Conservation (phyloP, 2,888 invertebrate genomes). For the Diaperis boleti region DNA sequence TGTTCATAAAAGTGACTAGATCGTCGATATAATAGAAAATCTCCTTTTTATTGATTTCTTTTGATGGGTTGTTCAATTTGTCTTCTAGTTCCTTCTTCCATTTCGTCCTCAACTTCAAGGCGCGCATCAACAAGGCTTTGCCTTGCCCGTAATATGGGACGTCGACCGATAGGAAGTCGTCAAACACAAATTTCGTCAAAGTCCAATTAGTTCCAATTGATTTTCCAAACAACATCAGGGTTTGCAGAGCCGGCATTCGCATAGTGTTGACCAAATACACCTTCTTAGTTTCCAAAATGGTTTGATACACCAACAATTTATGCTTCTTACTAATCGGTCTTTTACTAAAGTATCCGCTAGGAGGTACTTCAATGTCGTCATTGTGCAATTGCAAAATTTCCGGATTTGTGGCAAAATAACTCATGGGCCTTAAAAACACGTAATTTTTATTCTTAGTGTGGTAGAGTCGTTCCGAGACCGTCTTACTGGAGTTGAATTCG, state of each 20-base stretch:
- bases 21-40: slow-evolving; percentile 74
- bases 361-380: slow-evolving; percentile 78
- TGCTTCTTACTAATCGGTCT: slow-evolving; percentile 84
- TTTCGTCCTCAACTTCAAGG: slow-evolving; percentile 79
- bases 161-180: slow-evolving; percentile 85
- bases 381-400: slow-evolving; percentile 83
- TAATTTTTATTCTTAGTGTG: slow-evolving; percentile 91
- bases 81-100: slow-evolving; percentile 84
- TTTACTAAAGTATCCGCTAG: slow-evolving; percentile 75
- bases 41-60: slow-evolving; percentile 54
- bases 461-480: slow-evolving; percentile 82
- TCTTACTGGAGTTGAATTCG: slow-evolving; percentile 92
- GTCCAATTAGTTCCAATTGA: slow-evolving; percentile 86
- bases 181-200: slow-evolving; percentile 83
- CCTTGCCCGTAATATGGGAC: slow-evolving; percentile 86
- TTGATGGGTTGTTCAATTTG: slow-evolving; percentile 75
- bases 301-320: slow-evolving; percentile 86
- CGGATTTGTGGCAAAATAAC: slow-evolving; percentile 87
- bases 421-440: slow-evolving; percentile 90
- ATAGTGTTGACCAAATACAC: slow-evolving; percentile 93
- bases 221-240: slow-evolving; percentile 85
- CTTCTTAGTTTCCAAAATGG: slow-evolving; percentile 87
- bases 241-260: slow-evolving; percentile 92
- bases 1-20: slow-evolving; percentile 79
- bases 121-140: slow-evolving; percentile 77